Evolutionary conservation across 2,888 invertebrate species (phyloP).

Genomic region (Elegia similella): DNA sequence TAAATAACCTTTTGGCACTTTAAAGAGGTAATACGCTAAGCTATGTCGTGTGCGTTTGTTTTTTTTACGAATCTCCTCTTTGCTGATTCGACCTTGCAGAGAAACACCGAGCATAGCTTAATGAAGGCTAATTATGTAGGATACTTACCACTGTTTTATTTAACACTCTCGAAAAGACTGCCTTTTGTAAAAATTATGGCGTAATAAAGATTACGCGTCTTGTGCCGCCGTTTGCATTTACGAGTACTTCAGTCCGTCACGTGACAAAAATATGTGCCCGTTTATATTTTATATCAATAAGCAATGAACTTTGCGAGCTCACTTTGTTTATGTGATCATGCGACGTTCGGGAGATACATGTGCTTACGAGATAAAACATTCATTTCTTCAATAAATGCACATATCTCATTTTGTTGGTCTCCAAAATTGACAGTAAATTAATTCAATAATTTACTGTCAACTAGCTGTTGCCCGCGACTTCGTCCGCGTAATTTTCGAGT

Average conservation of each 20-base stretch:
- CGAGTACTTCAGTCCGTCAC: neutral
- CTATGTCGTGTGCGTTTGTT: no score
- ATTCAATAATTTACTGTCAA: no score
- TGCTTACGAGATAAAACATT: neutral
- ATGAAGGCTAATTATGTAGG: neutral
- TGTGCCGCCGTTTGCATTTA: neutral
- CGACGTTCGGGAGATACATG: neutral
- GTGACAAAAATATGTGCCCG: constrained; percentile 5
- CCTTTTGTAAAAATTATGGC: neutral
- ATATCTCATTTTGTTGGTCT: neutral
- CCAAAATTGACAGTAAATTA: no score
- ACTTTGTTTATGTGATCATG: constrained; percentile 10
- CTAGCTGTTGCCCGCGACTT: no score
- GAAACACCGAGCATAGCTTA: no score
- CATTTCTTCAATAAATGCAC: neutral
- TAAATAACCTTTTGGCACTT: no score
- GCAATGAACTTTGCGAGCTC: constrained; percentile 15
- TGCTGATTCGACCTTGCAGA: no score
- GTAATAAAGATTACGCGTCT: constrained; percentile 1
- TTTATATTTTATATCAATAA: constrained; percentile 11
- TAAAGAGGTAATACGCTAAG: no score
- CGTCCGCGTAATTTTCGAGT: no score
- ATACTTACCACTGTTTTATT: neutral
- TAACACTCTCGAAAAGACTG: neutral
- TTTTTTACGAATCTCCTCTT: no score